Evolutionary conservation across 1,140 invertebrate genomes (phyloP).

Genomic region (Odontomachus brunneus): DNA sequence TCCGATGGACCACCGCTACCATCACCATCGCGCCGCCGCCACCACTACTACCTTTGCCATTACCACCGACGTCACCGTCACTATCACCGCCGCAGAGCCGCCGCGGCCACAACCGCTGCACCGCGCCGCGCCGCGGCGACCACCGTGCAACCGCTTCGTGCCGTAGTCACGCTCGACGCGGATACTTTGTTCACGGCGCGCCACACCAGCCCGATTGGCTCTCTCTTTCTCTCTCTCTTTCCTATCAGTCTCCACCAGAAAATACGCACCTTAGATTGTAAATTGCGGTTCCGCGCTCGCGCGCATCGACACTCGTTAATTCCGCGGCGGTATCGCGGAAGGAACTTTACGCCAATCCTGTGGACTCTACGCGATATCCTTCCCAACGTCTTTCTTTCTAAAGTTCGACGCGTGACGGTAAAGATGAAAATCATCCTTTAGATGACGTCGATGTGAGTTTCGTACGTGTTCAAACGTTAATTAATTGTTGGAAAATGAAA

Average conservation of each 20-base stretch:
- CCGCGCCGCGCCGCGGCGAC: constrained; percentile 60
- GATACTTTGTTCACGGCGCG: constrained; percentile 22
- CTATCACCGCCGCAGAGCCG: constrained; percentile 43
- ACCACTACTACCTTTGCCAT: constrained; percentile 18
- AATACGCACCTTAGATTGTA: constrained; percentile 24
- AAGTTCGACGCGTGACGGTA: neutral
- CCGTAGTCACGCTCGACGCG: constrained; percentile 41
- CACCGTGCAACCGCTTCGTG: constrained; percentile 59
- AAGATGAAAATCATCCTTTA: neutral
- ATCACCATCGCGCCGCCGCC: constrained; percentile 65
- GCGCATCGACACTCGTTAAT: constrained; percentile 7
- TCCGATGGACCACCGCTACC: constrained; percentile 80
- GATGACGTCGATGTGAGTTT: neutral
- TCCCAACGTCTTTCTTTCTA: too few relatives aligned
- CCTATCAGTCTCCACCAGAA: constrained; percentile 37
- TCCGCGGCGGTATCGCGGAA: neutral
- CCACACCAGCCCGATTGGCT: neutral
- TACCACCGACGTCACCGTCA: constrained; percentile 36
- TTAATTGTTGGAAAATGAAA: constrained; percentile 7
- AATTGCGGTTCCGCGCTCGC: constrained; percentile 24
- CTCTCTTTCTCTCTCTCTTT: neutral
- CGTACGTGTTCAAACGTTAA: neutral
- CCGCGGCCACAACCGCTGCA: constrained; percentile 61
- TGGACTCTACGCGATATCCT: neutral
- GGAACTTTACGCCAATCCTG: neutral